Conservation (phyloP, 2,797 vertebrate species). For the Falco novaeseelandiae region DNA sequence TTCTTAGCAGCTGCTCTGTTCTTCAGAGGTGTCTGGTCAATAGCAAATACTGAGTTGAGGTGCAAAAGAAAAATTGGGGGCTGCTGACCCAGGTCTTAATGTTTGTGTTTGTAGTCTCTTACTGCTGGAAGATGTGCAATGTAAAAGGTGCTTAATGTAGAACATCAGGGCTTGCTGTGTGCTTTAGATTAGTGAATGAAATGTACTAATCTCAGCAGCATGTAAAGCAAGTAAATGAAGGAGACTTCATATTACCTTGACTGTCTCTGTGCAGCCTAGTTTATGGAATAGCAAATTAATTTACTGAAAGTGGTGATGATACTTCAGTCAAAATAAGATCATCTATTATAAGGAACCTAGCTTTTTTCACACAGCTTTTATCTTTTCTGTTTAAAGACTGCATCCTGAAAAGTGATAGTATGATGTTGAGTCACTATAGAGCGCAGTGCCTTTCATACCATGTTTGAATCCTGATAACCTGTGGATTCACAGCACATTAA, state of each 20-base stretch:
- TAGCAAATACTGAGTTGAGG: neutral
- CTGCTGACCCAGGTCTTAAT: neutral
- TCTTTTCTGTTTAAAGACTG: conserved; percentile 19
- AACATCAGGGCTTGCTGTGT: neutral
- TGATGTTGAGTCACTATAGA: conserved; percentile 22
- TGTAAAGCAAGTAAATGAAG: neutral
- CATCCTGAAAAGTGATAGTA: neutral
- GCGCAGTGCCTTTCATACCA: neutral
- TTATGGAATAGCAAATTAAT: conserved; percentile 41
- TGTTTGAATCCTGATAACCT: neutral
- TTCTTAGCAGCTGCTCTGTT: neutral
- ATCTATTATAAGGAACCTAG: neutral
- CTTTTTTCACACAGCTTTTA: conserved; percentile 44
- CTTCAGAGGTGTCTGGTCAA: neutral
- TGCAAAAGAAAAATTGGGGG: neutral
- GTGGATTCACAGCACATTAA: neutral
- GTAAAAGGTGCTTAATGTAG: neutral
- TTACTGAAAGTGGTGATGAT: conserved; percentile 5
- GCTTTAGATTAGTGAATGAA: neutral
- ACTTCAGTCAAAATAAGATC: conserved; percentile 10
- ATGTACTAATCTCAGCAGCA: neutral
- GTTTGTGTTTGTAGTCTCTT: neutral
- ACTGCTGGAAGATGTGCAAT: neutral
- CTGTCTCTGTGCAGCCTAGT: conserved; percentile 2
- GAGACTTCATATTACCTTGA: neutral